Percentiles rank a stretch among this genome's conserved stretches.
phyloP scores from a whole-genome alignment of 2,797 vertebrate genomes.

The Xyrichtys novacula region DNA sequence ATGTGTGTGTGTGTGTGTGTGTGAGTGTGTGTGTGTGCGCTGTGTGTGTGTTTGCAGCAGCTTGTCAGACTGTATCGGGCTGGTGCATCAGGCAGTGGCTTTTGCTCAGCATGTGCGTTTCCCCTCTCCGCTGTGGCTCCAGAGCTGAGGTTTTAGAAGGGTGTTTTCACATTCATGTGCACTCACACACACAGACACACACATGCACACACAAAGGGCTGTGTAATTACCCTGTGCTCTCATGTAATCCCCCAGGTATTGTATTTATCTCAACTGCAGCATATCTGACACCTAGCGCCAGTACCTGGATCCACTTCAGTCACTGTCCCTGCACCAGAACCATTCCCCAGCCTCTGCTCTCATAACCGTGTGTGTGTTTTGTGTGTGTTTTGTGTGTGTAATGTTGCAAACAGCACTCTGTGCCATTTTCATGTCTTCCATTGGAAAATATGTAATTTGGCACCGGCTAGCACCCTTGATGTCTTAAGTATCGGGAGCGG shows the following conservation, averaged over 20 bases:
- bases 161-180: slow-evolving; percentile 55
- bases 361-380: slow-evolving; percentile 37
- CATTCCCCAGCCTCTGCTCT: slow-evolving; percentile 70
- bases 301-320: slow-evolving; percentile 86
- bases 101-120: slow-evolving; percentile 69
- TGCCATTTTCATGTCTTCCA: slow-evolving; percentile 31
- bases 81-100: slow-evolving; percentile 69
- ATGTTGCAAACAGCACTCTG: slow-evolving; percentile 24
- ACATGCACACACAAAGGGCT: slow-evolving; percentile 54
- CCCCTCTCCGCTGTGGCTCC: slow-evolving; percentile 58
- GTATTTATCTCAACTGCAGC: slow-evolving; percentile 84
- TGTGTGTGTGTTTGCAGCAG: slow-evolving; percentile 20
- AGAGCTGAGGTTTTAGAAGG: slow-evolving; percentile 59
- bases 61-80: slow-evolving; percentile 63
- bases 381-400: slow-evolving; percentile 29
- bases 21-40: slow-evolving; percentile 43
- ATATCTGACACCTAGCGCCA: slow-evolving; percentile 84
- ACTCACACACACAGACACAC: slow-evolving; percentile 31
- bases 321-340: slow-evolving; percentile 76
- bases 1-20: slow-evolving; percentile 44
- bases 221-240: slow-evolving; percentile 84
- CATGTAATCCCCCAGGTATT: slow-evolving; percentile 85
- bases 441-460: slow-evolving; percentile 40
- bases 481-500: slow-evolving; percentile 29
- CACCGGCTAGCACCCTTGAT: slow-evolving; percentile 22